A percentile compares a stretch with the other conserved stretches of the same genome.
Conservation (phyloP, 2,113 vertebrate species). For the Cinclus mexicanus region DNA sequence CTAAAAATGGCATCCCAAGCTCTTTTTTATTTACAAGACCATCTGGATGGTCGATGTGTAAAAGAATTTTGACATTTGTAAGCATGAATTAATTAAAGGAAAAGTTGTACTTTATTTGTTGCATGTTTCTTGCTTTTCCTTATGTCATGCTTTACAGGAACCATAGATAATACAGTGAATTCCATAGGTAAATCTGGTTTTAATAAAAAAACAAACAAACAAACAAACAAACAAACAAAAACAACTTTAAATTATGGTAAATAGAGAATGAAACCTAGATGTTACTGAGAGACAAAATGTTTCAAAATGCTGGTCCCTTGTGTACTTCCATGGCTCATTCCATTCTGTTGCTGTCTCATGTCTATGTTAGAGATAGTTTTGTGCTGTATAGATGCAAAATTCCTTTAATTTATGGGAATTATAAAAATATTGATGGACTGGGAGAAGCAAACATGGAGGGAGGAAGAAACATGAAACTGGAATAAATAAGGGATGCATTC, state of each 20-base stretch:
- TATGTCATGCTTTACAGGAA: background rate
- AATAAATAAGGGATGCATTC: background rate
- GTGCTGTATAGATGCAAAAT: background rate
- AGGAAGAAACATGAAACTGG: background rate
- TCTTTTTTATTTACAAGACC: conserved; percentile 30
- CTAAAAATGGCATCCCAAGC: conserved; percentile 15
- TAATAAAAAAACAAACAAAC: background rate
- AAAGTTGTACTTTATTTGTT: background rate
- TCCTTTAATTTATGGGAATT: background rate
- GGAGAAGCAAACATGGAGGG: background rate
- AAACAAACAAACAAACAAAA: background rate
- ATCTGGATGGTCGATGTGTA: conserved; percentile 6
- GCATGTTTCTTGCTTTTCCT: background rate
- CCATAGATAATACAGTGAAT: background rate
- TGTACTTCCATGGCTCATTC: background rate
- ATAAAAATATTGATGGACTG: background rate
- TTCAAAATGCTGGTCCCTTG: background rate
- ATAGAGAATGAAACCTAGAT: background rate
- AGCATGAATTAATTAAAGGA: conserved; percentile 35
- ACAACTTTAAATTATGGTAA: background rate
- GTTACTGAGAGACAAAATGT: background rate
- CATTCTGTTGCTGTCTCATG: background rate
- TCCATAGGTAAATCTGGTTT: background rate
- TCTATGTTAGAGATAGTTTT: background rate
- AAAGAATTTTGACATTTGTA: background rate